Conservation (phyloP, 2,888 invertebrate genomes). For the Nomada hirtipes region DNA sequence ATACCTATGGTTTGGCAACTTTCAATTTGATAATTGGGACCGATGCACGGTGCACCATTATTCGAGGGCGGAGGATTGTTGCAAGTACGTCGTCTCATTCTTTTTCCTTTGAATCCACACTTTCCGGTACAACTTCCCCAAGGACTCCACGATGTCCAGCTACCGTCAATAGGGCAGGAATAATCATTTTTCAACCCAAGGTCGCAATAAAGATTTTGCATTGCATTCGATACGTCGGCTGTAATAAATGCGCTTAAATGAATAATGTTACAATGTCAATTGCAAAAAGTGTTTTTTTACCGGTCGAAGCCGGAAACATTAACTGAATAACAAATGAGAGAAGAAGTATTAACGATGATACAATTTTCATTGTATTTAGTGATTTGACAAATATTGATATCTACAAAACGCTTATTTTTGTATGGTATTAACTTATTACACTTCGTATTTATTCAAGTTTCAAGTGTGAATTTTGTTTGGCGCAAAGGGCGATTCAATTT, state of each 20-base stretch:
- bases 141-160: conserved; percentile 85
- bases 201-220: conserved; percentile 45
- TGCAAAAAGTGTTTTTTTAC: conserved; percentile 6
- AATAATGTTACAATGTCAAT: not conserved
- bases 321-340: not conserved
- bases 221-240: conserved; percentile 26
- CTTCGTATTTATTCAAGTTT: not conserved
- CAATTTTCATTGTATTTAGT: not conserved
- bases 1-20: conserved; percentile 82
- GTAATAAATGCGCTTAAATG: not conserved
- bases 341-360: not conserved
- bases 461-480: not conserved
- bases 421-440: not conserved
- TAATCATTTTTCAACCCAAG: conserved; percentile 32
- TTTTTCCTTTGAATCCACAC: conserved; percentile 85
- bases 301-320: not conserved
- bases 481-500: conserved; percentile 8
- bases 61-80: conserved; percentile 84
- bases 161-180: conserved; percentile 84
- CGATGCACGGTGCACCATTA: conserved; percentile 84
- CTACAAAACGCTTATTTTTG: not conserved
- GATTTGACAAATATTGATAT: not conserved
- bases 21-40: conserved; percentile 83
- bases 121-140: conserved; percentile 85
- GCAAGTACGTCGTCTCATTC: conserved; percentile 83